Conservation (phyloP, 2,888 invertebrate genomes). For the Opisthograptis luteolata region DNA sequence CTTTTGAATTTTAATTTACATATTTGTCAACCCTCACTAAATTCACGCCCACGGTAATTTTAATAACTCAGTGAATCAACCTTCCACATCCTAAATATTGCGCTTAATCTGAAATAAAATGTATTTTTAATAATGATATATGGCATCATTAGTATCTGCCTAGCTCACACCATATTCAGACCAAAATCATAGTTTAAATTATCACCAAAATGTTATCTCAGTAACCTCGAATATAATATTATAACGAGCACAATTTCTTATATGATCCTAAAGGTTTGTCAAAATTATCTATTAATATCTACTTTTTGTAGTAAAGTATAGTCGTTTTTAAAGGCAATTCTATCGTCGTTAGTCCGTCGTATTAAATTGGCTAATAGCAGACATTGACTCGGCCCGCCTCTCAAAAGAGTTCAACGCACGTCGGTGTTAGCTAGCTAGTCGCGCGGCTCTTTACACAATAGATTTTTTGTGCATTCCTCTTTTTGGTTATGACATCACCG, state of each 20-base stretch:
- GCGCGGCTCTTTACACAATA: conserved; percentile 80
- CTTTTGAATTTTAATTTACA: neutral
- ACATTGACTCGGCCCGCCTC: conserved; percentile 67
- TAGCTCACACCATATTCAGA: conserved; percentile 1
- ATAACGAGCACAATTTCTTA: conserved; percentile 3
- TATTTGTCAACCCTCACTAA: neutral
- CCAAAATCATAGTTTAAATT: conserved; percentile 6
- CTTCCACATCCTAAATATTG: conserved; percentile 3
- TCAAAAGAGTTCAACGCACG: conserved; percentile 81
- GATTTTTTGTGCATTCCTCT: conserved; percentile 77
- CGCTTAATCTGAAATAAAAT: neutral
- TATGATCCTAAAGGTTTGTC: conserved; percentile 19
- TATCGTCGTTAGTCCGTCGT: conserved; percentile 58
- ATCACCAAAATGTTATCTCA: conserved; percentile 12
- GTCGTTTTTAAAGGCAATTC: conserved; percentile 52
- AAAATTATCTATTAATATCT: conserved; percentile 30
- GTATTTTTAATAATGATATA: conserved; percentile 1
- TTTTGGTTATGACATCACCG: conserved; percentile 81
- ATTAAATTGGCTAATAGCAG: conserved; percentile 76
- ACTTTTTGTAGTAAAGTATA: conserved; percentile 31
- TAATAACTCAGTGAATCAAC: neutral
- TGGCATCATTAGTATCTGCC: conserved; percentile 7
- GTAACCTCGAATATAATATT: conserved; percentile 4
- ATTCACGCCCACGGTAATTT: conserved; percentile 7
- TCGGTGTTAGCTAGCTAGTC: conserved; percentile 68